phyloP scores from a whole-genome alignment of 2,888 invertebrate species.

The Macropis europaea region DNA sequence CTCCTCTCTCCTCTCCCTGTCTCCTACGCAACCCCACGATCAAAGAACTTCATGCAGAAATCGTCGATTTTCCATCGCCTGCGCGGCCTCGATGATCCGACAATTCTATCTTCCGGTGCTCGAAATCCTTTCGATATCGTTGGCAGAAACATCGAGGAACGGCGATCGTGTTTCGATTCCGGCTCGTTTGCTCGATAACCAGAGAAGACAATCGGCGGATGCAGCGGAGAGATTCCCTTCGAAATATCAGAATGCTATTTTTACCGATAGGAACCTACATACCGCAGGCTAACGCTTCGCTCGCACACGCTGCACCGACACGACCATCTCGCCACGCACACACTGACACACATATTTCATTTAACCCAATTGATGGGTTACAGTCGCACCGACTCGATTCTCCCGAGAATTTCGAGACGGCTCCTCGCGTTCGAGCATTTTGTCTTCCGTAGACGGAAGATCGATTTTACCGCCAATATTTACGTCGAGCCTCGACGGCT shows the following conservation, averaged over 20 bases:
- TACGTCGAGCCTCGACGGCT: not conserved
- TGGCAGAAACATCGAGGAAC: not conserved
- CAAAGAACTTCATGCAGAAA: not conserved
- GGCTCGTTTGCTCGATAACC: not conserved
- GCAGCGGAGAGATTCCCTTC: slow-evolving; percentile 63
- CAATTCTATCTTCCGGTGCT: no score
- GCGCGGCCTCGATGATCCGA: slow-evolving; percentile 58
- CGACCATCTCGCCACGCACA: slow-evolving; percentile 18
- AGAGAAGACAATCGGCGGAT: slow-evolving; percentile 23
- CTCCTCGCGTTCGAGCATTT: not conserved
- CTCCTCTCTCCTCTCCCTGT: no score
- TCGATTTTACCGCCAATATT: slow-evolving; percentile 9
- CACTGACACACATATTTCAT: slow-evolving; percentile 58
- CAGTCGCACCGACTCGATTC: no score
- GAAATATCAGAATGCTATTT: slow-evolving; percentile 78
- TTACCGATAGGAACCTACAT: slow-evolving; percentile 77
- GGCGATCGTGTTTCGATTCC: no score
- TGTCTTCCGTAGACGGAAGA: no score
- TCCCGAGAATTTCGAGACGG: not conserved
- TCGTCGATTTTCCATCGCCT: slow-evolving; percentile 29
- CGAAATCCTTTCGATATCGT: not conserved
- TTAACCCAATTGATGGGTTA: slow-evolving; percentile 63
- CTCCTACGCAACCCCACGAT: no score
- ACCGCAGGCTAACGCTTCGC: slow-evolving; percentile 55
- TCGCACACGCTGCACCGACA: slow-evolving; percentile 18